Percentiles rank a stretch among this genome's conserved stretches.
These are phyloP conservation scores for Probaryconus sp. DNA, from an alignment of 1,140 invertebrate genomes.

Conservation along the genomic window DNA sequence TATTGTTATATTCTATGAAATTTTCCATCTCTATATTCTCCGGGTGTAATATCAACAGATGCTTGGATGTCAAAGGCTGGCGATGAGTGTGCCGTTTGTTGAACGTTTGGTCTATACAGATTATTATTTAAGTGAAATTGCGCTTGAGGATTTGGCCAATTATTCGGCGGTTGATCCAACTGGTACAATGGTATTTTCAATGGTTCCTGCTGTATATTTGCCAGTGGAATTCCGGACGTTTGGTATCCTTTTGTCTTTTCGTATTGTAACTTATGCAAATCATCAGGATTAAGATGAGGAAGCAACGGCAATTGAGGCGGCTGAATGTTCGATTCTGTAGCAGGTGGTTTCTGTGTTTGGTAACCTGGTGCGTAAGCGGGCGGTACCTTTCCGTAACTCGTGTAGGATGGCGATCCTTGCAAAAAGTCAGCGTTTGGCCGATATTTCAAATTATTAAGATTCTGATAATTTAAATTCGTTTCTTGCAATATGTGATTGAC, in stretches of 20 bases:
- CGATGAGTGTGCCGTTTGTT: neutral
- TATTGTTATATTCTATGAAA: slow-evolving; percentile 41
- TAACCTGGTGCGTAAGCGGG: slow-evolving; percentile 1
- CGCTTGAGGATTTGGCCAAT: slow-evolving; percentile 14
- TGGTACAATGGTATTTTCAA: slow-evolving; percentile 53
- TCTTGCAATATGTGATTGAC: slow-evolving; percentile 52
- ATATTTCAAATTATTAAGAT: slow-evolving; percentile 30
- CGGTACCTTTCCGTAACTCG: slow-evolving; percentile 41
- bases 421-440: slow-evolving; percentile 24
- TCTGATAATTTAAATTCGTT: slow-evolving; percentile 46
- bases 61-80: slow-evolving; percentile 46
- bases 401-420: slow-evolving; percentile 27
- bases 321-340: slow-evolving; percentile 30
- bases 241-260: slow-evolving; percentile 29
- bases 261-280: slow-evolving; percentile 39
- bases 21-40: slow-evolving; percentile 39
- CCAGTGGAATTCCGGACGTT: slow-evolving; percentile 13
- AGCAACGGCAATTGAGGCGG: slow-evolving; percentile 45
- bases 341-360: slow-evolving; percentile 7
- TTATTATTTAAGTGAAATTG: slow-evolving; percentile 8
- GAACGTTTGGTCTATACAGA: slow-evolving; percentile 30
- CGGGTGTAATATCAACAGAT: slow-evolving; percentile 50
- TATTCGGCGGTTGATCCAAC: slow-evolving; percentile 24
- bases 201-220: slow-evolving; percentile 25
- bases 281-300: slow-evolving; percentile 51